Evolutionary conservation across 2,888 invertebrate genomes (phyloP), one percentile per base, ranked within the genome.

Genomic region (Apamea anceps): DNA sequence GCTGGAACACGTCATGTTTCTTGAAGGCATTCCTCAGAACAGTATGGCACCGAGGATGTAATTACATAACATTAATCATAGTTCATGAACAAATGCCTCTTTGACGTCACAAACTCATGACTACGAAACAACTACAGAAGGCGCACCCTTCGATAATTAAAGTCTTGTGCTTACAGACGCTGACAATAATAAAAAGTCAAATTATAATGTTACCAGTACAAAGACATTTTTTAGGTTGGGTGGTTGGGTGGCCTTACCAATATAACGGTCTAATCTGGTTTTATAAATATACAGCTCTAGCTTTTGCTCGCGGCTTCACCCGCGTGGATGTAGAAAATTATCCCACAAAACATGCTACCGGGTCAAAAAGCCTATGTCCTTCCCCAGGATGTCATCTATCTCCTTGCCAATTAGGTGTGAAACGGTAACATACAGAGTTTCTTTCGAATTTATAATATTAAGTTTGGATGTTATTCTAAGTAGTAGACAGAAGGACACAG

Each of bases 11-110:
- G 51, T n/a, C n/a, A 5, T 63, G 63, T 74, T 28, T 75, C 37
- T 77, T 63, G 25, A 63, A 51, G 28, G 28, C 21, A 12, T 25
- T 15, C 25, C 66, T 76, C 42, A 51, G n/a, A 12, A 37, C 51
- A 25, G 28, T 6, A 77, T 77, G 63, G 63, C 51, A 25, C 77
- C 37, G 48, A 62, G n/a, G 32, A 65, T 13, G 37, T 72, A 72
- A 76, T 76, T 62, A 62, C 37, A 2, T 37, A 60, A 45, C 48
- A 72, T 75, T n/a, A n/a, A 76, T 72, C 72, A 51, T 48, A 62
- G 48, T 72, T 72, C 73, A 72, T 72, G 54, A 67, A 5, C 48
- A 15, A 42, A 21, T 32, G 48, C 72, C 48, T 32, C 73, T 32
- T 48, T 51, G 76, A 63, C n/a, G 37, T 62, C 73, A 37, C 37